Base-by-base conservation (phyloP, 2,797 vertebrate species). In the Lacerta viridis region DNA sequence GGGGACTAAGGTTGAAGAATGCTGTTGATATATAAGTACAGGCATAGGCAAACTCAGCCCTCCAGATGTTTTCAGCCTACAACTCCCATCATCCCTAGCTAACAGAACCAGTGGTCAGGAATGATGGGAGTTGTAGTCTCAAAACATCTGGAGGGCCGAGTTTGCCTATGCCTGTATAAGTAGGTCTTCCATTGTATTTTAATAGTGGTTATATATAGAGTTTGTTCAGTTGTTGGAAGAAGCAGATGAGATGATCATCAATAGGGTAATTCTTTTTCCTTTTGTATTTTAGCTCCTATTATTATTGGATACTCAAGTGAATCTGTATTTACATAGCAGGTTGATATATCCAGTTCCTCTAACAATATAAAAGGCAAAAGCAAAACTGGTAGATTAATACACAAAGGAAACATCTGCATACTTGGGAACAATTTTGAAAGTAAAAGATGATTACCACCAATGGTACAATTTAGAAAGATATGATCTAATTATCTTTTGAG, bases 401-500 rank as follows among this genome's bases (percentile, higher is more conserved):
- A 87, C 92, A 87, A 5, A 15, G 55, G 85, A 80, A 84, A 39
- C 0, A 17, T 81, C 80, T 92, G 33, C 68, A 88, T 41, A 50
- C 20, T 79, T 90, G 23, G 76, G 33, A 90, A 81, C 82, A 90
- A 91, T 90, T 90, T 78, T 92, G 77, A 72, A 92, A 91, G 75
- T 88, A 82, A 89, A 87, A 74, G 39, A 87, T 87, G 27, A 87
- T 88, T 81, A 88, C 76, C 72, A 89, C 69, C 85, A 88, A 87
- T 2, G 82, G 84, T 78, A 80, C 71, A 90, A 88, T 86, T 90
- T 90, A 89, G 89, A 75, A 76, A 81, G 88, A 91, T 92, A 83
- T 90, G 80, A 87, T 90, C 88, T 87, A 91, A 88, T 87, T 87
- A 18, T 33, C 43, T 4, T 46, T 75, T 90, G 85, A 90, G 4